A percentile compares a stretch with the other conserved stretches of the same genome.
phyloP scores from a whole-genome alignment of 2,888 invertebrate genomes.

The Xanthia togata region DNA sequence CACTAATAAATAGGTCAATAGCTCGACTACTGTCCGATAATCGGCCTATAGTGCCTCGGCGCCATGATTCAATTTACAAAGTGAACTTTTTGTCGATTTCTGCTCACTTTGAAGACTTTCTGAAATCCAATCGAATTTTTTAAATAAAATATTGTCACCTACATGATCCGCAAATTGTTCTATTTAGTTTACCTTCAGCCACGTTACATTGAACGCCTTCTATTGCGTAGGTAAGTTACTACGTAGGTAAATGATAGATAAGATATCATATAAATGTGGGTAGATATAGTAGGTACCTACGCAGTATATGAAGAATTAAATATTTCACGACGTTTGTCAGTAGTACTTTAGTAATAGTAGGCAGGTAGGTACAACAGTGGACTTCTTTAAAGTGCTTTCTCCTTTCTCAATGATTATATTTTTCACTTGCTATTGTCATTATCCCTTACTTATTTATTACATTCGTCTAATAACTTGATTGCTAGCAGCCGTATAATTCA shows the following conservation, averaged over 20 bases:
- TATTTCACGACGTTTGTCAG: neutral
- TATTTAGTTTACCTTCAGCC: conserved; percentile 18
- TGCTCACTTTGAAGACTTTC: conserved; percentile 27
- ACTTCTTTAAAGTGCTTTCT: conserved; percentile 5
- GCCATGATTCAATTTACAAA: conserved; percentile 58
- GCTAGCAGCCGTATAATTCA: neutral
- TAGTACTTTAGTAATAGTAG: neutral
- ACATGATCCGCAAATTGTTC: conserved; percentile 4
- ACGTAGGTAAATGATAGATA: conserved; percentile 37
- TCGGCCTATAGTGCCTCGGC: conserved; percentile 54
- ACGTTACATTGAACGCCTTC: conserved; percentile 26
- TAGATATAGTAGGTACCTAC: conserved; percentile 12
- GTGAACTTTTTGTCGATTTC: conserved; percentile 45
- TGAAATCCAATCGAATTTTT: neutral
- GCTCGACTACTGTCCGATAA: conserved; percentile 70
- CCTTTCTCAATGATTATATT: conserved; percentile 2
- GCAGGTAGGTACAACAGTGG: neutral
- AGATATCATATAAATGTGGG: conserved; percentile 27
- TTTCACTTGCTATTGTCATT: conserved; percentile 9
- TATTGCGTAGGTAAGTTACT: conserved; percentile 22
- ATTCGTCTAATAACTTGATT: conserved; percentile 23
- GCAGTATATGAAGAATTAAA: neutral
- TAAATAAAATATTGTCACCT: conserved; percentile 10
- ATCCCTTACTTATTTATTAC: neutral
- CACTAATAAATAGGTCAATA: conserved; percentile 87